phyloP scores from a whole-genome alignment of 2,113 vertebrate genomes.

The Upupa epops region DNA sequence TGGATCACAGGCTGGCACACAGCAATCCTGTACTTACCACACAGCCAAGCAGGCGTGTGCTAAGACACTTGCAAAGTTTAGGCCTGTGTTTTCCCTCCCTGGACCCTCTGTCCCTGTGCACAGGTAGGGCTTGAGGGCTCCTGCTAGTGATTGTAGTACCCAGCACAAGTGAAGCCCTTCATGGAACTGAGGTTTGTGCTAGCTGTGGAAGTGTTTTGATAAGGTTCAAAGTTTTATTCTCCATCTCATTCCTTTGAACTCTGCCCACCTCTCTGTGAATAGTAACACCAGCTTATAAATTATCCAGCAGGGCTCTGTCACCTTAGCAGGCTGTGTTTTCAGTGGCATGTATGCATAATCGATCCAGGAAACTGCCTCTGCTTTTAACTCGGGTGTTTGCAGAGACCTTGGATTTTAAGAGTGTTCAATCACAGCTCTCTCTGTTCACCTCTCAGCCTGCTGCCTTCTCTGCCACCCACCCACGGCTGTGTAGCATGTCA shows the following conservation, averaged over 20 bases:
- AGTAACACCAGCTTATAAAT: constrained; percentile 70
- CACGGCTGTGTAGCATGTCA: neutral
- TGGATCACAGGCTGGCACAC: neutral
- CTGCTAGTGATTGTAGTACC: neutral
- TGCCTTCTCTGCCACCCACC: neutral
- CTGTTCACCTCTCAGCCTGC: neutral
- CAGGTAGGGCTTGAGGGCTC: neutral
- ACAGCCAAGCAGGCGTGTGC: neutral
- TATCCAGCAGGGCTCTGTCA: constrained; percentile 70
- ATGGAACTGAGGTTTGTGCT: neutral
- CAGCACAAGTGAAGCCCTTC: neutral
- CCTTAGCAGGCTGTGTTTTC: constrained; percentile 61
- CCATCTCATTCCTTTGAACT: constrained; percentile 69
- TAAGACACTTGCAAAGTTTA: neutral
- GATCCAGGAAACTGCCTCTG: constrained; percentile 60
- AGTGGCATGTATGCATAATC: constrained; percentile 69
- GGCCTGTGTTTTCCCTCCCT: neutral
- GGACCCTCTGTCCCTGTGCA: neutral
- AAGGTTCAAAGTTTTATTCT: constrained; percentile 61
- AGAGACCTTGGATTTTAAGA: constrained; percentile 56
- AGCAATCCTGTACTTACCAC: neutral
- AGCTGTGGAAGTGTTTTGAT: constrained; percentile 34
- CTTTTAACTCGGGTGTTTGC: constrained; percentile 62
- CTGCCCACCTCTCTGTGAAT: constrained; percentile 62
- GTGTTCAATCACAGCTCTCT: constrained; percentile 2